These are phyloP conservation scores for Mustela lutreola DNA, from an alignment of 2,113 vertebrate genomes.

Conservation along the genomic window DNA sequence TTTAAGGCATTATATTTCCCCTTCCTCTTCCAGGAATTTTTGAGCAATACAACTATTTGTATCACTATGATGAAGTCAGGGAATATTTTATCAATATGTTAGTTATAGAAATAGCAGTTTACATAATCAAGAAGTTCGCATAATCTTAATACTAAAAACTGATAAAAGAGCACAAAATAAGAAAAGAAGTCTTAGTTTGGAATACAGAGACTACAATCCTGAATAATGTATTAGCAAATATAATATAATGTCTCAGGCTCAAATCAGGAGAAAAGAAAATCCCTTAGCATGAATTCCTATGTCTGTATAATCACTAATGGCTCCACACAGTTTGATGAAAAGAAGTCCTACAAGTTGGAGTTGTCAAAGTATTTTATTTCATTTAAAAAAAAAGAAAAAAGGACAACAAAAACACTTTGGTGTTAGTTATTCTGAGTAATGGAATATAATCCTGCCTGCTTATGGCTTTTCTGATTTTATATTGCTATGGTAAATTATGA, in stretches of 20 bases:
- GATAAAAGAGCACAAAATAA: constrained; percentile 36
- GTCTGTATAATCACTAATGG: background rate
- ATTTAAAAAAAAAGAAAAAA: background rate
- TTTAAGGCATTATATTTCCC: background rate
- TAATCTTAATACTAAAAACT: constrained; percentile 32
- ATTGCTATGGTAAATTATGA: constrained; percentile 84
- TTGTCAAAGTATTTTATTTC: constrained; percentile 43
- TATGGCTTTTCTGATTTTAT: constrained; percentile 78
- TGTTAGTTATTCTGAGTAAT: constrained; percentile 79
- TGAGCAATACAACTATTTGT: background rate
- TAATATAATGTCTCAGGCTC: constrained; percentile 24
- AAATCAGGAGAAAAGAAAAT: constrained; percentile 6
- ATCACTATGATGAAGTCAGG: background rate
- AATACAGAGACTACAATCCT: background rate
- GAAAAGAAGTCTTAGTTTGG: background rate
- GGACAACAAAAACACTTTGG: background rate
- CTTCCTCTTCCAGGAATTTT: background rate
- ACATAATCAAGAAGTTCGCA: background rate
- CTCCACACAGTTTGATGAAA: background rate
- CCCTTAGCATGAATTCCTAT: background rate
- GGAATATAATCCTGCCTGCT: constrained; percentile 72
- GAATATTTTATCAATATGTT: background rate
- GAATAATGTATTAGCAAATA: constrained; percentile 19
- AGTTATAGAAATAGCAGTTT: constrained; percentile 20
- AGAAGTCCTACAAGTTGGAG: background rate